A percentile compares a stretch with the other conserved stretches of the same genome.
Conservation (phyloP, 2,113 vertebrate genomes). For the Leptodactylus fuscus region DNA sequence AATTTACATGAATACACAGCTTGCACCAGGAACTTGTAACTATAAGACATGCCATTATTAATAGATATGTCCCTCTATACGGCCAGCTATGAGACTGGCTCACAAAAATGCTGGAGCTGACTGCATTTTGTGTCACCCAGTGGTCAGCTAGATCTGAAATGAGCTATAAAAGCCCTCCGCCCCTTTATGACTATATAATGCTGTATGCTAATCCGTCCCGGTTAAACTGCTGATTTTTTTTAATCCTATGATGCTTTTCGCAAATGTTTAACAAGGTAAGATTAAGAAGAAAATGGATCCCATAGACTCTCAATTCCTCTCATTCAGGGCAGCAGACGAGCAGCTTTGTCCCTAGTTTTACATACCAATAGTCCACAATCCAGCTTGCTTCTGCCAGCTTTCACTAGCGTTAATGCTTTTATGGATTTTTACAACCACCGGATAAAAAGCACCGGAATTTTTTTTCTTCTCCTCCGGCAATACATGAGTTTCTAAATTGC, state of each 20-base stretch:
- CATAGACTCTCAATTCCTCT: neutral
- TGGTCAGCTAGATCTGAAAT: no score
- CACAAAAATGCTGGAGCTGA: no score
- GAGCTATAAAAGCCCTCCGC: no score
- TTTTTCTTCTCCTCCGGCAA: neutral
- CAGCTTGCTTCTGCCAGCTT: neutral
- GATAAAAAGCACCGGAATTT: constrained; percentile 33
- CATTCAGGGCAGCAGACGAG: neutral
- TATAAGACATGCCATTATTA: no score
- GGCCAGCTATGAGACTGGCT: no score
- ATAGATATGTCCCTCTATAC: no score
- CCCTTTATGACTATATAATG: no score
- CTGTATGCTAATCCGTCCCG: neutral
- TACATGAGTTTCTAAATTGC: constrained; percentile 21
- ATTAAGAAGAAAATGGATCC: constrained; percentile 1
- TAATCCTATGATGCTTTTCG: neutral
- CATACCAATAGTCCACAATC: neutral
- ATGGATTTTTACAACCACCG: neutral
- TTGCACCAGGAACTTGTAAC: no score
- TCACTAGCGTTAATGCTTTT: constrained; percentile 2
- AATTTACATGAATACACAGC: no score
- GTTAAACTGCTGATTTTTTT: neutral
- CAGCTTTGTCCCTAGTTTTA: constrained; percentile 12
- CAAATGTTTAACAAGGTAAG: neutral
- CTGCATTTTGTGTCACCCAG: no score